Percentiles rank a stretch among this genome's conserved stretches.
These are phyloP conservation scores for Drosophila sordidapex DNA, from an alignment of 2,888 invertebrate genomes.

Conservation along the genomic window DNA sequence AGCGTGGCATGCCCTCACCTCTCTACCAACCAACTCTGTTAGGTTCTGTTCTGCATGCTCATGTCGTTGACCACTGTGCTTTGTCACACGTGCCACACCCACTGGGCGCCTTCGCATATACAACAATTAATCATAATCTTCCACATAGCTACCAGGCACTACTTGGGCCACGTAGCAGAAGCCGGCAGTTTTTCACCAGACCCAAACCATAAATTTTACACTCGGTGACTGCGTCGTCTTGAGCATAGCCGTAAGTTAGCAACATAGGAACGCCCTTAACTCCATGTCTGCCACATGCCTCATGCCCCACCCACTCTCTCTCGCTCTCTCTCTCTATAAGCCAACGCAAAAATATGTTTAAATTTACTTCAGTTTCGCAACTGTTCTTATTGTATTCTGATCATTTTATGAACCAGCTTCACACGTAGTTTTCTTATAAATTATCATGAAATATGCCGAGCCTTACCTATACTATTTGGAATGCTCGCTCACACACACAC, in stretches of 20 bases:
- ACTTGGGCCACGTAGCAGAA: conserved; percentile 63
- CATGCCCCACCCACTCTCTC: neutral
- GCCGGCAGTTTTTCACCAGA: conserved; percentile 64
- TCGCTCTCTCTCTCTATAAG: neutral
- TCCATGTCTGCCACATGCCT: conserved; percentile 7
- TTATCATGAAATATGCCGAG: conserved; percentile 70
- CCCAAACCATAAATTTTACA: conserved; percentile 74
- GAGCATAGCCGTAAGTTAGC: conserved; percentile 71
- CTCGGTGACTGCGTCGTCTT: conserved; percentile 62
- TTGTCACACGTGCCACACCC: conserved; percentile 77
- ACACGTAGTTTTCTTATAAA: conserved; percentile 70
- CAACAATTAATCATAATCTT: conserved; percentile 76
- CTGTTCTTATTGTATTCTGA: conserved; percentile 66
- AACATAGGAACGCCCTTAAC: conserved; percentile 53
- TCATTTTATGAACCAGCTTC: conserved; percentile 46
- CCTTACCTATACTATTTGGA: neutral
- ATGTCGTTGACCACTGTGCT: conserved; percentile 69
- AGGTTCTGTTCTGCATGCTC: conserved; percentile 29
- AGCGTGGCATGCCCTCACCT: conserved; percentile 42
- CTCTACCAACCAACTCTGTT: neutral
- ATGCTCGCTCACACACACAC: neutral
- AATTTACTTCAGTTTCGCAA: conserved; percentile 62
- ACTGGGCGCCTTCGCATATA: conserved; percentile 34
- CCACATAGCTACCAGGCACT: conserved; percentile 62
- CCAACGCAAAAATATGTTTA: conserved; percentile 64